Percentiles rank a stretch among this genome's conserved stretches.
Conservation (phyloP, 2,797 vertebrate genomes). For the Epinephelus malabaricus region DNA sequence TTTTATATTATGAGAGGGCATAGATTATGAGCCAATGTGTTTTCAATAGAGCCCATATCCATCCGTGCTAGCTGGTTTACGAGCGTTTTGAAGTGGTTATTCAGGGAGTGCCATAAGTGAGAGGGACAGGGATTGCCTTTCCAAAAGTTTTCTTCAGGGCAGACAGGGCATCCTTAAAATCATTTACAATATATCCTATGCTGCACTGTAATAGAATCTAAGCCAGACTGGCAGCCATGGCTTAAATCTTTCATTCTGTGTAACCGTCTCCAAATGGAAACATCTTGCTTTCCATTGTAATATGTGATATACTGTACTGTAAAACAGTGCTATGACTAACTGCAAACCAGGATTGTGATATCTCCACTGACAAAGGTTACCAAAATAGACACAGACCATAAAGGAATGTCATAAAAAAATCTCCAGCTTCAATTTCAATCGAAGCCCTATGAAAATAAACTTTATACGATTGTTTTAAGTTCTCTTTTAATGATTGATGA, state of each 20-base stretch:
- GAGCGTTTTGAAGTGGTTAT: conserved; percentile 79
- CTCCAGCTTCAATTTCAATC: conserved; percentile 40
- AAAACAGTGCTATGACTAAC: conserved; percentile 42
- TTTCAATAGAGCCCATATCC: conserved; percentile 77
- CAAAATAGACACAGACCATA: conserved; percentile 48
- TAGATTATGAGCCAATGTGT: conserved; percentile 82
- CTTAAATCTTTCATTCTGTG: conserved; percentile 57
- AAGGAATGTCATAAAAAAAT: conserved; percentile 49
- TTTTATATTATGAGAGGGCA: conserved; percentile 64
- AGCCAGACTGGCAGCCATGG: conserved; percentile 65
- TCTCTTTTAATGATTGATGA: conserved; percentile 41
- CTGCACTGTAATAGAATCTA: conserved; percentile 60
- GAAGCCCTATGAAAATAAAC: conserved; percentile 28
- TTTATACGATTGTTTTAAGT: conserved; percentile 33
- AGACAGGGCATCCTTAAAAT: conserved; percentile 75
- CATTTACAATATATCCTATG: conserved; percentile 72
- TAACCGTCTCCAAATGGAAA: conserved; percentile 69
- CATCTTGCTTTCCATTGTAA: conserved; percentile 64
- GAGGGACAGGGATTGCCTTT: conserved; percentile 76
- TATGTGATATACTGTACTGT: conserved; percentile 39
- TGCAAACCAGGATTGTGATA: conserved; percentile 51
- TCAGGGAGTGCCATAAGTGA: conserved; percentile 63
- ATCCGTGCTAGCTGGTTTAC: conserved; percentile 66
- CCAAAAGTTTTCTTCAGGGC: conserved; percentile 66
- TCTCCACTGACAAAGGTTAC: conserved; percentile 47